phyloP scores from a whole-genome alignment of 2,113 vertebrate genomes.

The Lynx canadensis region DNA sequence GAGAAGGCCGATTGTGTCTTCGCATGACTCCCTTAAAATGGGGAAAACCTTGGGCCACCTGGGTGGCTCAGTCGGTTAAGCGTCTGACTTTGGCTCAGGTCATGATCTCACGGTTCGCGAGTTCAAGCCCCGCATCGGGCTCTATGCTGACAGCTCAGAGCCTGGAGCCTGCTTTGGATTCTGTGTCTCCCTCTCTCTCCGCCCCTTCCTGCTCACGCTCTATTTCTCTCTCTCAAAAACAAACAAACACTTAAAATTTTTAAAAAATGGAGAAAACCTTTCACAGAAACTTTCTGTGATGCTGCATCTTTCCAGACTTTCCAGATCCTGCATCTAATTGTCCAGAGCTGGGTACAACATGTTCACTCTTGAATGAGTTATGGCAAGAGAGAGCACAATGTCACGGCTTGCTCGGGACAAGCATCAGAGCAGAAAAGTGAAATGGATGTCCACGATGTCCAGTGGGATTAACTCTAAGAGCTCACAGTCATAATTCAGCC shows the following conservation, averaged over 20 bases:
- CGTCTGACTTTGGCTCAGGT: no score
- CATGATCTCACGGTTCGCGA: no score
- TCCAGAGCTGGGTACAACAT: not conserved
- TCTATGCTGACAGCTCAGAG: no score
- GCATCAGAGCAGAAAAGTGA: not conserved
- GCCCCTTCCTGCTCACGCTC: no score
- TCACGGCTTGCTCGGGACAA: not conserved
- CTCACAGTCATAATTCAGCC: not conserved
- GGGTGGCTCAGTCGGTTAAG: no score
- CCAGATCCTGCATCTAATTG: not conserved
- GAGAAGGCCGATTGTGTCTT: not conserved
- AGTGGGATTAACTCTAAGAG: not conserved
- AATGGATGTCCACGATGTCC: not conserved
- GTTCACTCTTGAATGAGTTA: not conserved
- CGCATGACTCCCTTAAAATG: not conserved
- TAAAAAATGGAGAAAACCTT: not conserved
- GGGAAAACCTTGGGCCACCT: not conserved
- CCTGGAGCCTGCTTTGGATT: no score
- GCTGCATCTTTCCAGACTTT: no score
- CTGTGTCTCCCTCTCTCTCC: no score
- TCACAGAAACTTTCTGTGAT: not conserved
- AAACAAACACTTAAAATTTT: no score
- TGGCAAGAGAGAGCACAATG: not conserved
- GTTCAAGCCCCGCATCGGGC: no score
- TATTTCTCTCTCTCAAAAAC: no score